A percentile compares a stretch with the other conserved stretches of the same genome.
Conservation (phyloP, 2,888 invertebrate species). For the Mimachlamys varia region DNA sequence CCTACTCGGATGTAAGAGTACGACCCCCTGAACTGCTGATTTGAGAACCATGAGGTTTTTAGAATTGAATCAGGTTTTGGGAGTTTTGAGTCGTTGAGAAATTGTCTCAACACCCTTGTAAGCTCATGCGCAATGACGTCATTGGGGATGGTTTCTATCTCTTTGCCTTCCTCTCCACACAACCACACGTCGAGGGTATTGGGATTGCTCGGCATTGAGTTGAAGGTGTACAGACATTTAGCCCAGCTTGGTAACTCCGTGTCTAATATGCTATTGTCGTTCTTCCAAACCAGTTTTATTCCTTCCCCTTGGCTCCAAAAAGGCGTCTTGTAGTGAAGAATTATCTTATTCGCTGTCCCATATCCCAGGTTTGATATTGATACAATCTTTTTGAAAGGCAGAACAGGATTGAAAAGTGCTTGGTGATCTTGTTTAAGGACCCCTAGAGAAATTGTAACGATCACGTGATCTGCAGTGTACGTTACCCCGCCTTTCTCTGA, state of each 20-base stretch:
- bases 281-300: no score
- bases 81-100: constrained; percentile 88
- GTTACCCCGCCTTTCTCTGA: no score
- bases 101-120: constrained; percentile 86
- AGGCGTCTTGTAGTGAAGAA: no score
- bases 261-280: no score
- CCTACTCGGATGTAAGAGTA: constrained; percentile 84
- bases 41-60: constrained; percentile 87
- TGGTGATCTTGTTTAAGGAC: no score
- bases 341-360: no score
- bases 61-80: constrained; percentile 87
- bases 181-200: constrained; percentile 89
- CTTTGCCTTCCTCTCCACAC: constrained; percentile 88
- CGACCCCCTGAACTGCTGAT: constrained; percentile 89
- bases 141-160: constrained; percentile 88
- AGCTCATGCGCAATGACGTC: constrained; percentile 87
- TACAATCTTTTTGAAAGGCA: no score
- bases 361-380: no score
- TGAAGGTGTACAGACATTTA: constrained; percentile 87
- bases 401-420: no score
- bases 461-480: no score
- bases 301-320: no score
- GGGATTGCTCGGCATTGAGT: constrained; percentile 88
- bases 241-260: constrained; percentile 84
- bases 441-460: no score